Evolutionary conservation across 2,797 vertebrate genomes (phyloP), one percentile per base, ranked within the genome.

Genomic region (Somateria mollissima): DNA sequence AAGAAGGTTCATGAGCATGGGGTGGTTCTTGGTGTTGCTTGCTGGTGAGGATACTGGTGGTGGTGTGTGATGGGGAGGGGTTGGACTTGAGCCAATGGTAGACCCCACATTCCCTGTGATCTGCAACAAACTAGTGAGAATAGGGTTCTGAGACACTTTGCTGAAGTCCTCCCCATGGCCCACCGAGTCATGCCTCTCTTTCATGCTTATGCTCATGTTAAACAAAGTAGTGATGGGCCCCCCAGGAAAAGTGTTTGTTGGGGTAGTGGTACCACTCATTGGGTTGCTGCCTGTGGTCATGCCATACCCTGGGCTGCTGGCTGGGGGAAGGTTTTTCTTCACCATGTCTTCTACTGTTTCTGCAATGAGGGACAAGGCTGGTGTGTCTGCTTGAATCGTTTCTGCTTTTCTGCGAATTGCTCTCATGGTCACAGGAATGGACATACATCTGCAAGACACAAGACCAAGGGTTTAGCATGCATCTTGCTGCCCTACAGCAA

Each of bases 111-210:
- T 99, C 95, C 99, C 99, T 81, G 99, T 99, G 97, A 99, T 99
- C 98, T 99, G 99, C 90, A 99, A 98, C 87, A 99, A 98, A 97
- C 99, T 99, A 69, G 99, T 99, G 97, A 99, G 98, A 95, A 99
- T 99, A 81, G 99, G 99, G 98, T 99, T 99, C 98, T 99, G 99
- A 83, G 99, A 98, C 84, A 99, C 99, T 98, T 99, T 99, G 98
- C 97, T 99, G 98, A 99, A 99, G 97, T 99, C 99, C 75, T 99
- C 99, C 84, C 98, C 95, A 89, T 99, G 98, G 80, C 98, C 98
- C 94, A 98, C 98, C 49, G 98, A 98, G 96, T 98, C 98, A 93
- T 98, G 98, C 92, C 99, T 98, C 95, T 98, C 98, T 96, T 98
- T 98, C 92, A 98, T 98, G 96, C 98, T 98, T 97, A 98, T 97